These are phyloP conservation scores for Gorsachius magnificus DNA, from an alignment of 2,797 vertebrate genomes.

Conservation along the genomic window DNA sequence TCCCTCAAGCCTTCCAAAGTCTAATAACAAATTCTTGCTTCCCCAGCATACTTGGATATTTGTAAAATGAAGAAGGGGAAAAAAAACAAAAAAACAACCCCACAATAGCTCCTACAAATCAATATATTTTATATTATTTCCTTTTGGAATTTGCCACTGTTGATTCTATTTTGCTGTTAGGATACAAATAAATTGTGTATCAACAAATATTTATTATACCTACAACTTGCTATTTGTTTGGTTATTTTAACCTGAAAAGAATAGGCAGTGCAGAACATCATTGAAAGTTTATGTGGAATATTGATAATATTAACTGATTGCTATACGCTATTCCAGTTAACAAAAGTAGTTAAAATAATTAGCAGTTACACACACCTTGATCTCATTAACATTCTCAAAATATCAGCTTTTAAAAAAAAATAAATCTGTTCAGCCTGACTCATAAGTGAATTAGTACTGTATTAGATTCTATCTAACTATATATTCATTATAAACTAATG, in stretches of 20 bases:
- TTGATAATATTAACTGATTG: not conserved
- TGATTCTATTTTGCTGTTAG: not conserved
- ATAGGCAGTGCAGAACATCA: not conserved
- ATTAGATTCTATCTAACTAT: constrained; percentile 16
- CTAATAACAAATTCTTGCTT: not conserved
- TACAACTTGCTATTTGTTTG: not conserved
- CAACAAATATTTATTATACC: not conserved
- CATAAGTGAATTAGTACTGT: not conserved
- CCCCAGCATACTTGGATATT: not conserved
- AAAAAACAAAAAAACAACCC: not conserved
- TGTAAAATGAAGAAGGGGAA: not conserved
- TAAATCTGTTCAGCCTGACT: not conserved
- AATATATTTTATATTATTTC: not conserved
- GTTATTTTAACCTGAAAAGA: not conserved
- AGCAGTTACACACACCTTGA: not conserved
- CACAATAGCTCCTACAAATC: not conserved
- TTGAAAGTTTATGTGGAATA: not conserved
- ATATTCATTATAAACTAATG: constrained; percentile 55
- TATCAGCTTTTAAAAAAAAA: not conserved
- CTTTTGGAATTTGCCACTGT: not conserved
- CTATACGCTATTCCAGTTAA: not conserved
- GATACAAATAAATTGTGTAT: not conserved
- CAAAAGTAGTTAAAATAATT: not conserved
- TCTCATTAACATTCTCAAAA: constrained; percentile 2
- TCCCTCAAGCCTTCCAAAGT: not conserved